Evolutionary conservation across 2,113 vertebrate genomes (phyloP).

Genomic region (Rattus norvegicus): DNA sequence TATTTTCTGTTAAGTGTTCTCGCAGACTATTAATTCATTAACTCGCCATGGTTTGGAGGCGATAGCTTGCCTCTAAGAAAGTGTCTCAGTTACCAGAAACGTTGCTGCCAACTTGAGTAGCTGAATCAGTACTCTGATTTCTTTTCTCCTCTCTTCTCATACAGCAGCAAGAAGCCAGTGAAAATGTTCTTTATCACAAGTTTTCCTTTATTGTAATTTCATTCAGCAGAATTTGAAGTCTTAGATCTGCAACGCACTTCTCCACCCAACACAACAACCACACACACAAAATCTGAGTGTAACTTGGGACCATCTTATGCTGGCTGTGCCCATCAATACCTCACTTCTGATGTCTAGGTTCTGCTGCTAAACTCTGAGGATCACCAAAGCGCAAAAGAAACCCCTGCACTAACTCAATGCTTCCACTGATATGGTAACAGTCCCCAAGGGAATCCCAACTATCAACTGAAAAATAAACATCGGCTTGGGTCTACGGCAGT

Average conservation of each 20-base stretch:
- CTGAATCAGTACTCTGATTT: not conserved
- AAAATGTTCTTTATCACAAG: not conserved
- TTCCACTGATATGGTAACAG: slow-evolving; percentile 27
- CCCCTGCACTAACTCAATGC: not conserved
- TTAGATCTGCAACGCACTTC: not conserved
- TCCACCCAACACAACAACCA: not conserved
- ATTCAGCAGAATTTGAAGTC: slow-evolving; percentile 27
- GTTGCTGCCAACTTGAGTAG: not conserved
- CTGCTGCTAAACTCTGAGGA: not conserved
- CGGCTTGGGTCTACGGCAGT: slow-evolving; percentile 56
- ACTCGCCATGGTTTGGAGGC: not conserved
- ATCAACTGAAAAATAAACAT: slow-evolving; percentile 60
- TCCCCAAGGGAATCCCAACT: slow-evolving; percentile 40
- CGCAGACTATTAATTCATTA: not conserved
- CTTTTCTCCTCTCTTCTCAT: slow-evolving; percentile 16
- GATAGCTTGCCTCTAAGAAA: slow-evolving; percentile 38
- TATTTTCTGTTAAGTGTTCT: not conserved
- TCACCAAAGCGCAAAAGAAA: slow-evolving; percentile 53
- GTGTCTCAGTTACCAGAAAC: not conserved
- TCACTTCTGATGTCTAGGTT: not conserved
- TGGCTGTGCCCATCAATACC: not conserved
- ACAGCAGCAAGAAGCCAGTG: not conserved
- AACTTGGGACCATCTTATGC: not conserved
- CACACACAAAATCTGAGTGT: not conserved
- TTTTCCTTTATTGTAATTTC: slow-evolving; percentile 9